phyloP scores from a whole-genome alignment of 2,797 vertebrate species.

The Chlorospingus flavigularis region DNA sequence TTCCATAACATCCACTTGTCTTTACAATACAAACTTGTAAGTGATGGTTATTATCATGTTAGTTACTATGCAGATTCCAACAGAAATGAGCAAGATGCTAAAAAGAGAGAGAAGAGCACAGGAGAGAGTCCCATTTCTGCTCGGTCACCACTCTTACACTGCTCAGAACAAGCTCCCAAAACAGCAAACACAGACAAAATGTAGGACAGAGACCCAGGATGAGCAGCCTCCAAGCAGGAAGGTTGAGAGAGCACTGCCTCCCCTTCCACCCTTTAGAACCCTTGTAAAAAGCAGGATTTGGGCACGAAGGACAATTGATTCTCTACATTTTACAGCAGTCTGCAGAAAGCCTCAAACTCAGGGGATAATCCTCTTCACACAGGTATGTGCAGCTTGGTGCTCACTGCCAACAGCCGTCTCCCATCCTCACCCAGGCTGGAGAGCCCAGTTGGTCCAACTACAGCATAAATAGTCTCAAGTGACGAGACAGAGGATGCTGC shows the following conservation, averaged over 20 bases:
- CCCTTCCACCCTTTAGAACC: not conserved
- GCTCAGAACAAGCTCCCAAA: not conserved
- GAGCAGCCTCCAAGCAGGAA: not conserved
- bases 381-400: not conserved
- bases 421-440: not conserved
- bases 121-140: not conserved
- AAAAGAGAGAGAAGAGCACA: not conserved
- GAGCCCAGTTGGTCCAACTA: not conserved
- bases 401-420: not conserved
- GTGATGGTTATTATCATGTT: not conserved
- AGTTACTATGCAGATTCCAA: not conserved
- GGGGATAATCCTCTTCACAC: not conserved
- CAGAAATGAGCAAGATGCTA: not conserved
- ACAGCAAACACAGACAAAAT: not conserved
- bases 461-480: not conserved
- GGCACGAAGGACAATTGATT: not conserved
- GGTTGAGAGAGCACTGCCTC: not conserved
- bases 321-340: not conserved
- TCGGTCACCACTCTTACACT: not conserved
- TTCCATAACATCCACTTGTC: not conserved
- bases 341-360: not conserved
- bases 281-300: not conserved
- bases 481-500: not conserved
- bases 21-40: not conserved
- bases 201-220: not conserved